Evolutionary conservation across 2,113 vertebrate genomes (phyloP), one percentile per base, ranked within the genome.

Genomic region (Colistium nudipinnis): DNA sequence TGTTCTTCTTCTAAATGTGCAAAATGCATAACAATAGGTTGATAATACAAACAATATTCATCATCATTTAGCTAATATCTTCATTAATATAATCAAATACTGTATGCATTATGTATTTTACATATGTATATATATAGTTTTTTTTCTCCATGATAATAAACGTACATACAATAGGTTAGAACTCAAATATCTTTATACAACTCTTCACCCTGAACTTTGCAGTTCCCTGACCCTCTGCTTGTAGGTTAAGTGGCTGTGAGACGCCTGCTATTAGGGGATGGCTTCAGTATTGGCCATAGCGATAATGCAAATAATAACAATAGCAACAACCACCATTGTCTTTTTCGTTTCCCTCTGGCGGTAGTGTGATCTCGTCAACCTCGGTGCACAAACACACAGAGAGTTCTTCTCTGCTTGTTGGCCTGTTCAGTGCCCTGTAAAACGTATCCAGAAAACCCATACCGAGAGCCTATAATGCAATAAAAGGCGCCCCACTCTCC

Each of bases 21-120:
- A 96, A 97, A 98, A 94, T 94, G 95, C 96, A 94, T 94, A 96
- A 94, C 92, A 90, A 95, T 95, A 95, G 77, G 89, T 94, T 94
- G 89, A 92, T 91, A 91, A 94, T 92, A 92, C 90, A 93, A 93
- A 93, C 88, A 89, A 91, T 92, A 90, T 87, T 90, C 84, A 88
- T 89, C 80, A 81, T 90, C 80, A 85, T 89, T 84, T 83, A 87
- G 82, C 81, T 93, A 90, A 82, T 89, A 85, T 87, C 62, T 84
- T 88, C 75, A 87, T 78, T 87, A 87, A 90, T 88, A 91, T 73
- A 88, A 89, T 87, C 88, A 85, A 90, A 90, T 87, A 88, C 83
- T 84, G 79, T 89, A 90, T 90, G 88, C 83, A 81, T 90, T 83
- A 90, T 82, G 76, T 92, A 92, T 90, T 86, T 90, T 92, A 90